Evolutionary conservation across 2,888 invertebrate genomes (phyloP).

Genomic region (Encarsia formosa): DNA sequence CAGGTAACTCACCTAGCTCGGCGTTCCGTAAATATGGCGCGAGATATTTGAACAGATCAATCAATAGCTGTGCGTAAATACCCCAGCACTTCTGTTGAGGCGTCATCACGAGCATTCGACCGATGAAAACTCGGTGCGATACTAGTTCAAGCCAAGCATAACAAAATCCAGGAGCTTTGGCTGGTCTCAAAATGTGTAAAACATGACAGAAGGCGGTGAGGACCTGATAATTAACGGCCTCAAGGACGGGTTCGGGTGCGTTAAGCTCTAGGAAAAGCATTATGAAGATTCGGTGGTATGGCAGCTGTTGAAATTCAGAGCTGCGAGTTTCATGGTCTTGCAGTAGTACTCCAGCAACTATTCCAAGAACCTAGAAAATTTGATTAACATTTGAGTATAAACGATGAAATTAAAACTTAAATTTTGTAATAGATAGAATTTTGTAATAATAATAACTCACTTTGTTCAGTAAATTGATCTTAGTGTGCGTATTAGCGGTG

Average conservation of each 20-base stretch:
- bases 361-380: conserved; percentile 67
- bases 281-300: conserved; percentile 94
- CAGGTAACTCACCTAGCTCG: conserved; percentile 61
- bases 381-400: background rate
- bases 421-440: too few species aligned
- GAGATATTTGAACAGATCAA: conserved; percentile 94
- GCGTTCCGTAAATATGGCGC: conserved; percentile 97
- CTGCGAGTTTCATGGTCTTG: conserved; percentile 93
- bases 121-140: conserved; percentile 93
- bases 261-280: conserved; percentile 96
- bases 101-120: conserved; percentile 83
- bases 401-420: background rate
- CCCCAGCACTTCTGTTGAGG: conserved; percentile 96
- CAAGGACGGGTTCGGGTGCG: conserved; percentile 86
- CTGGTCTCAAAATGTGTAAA: conserved; percentile 86
- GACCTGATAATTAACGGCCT: conserved; percentile 91
- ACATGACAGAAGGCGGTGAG: conserved; percentile 95
- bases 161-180: conserved; percentile 92
- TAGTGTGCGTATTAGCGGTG: conserved; percentile 85
- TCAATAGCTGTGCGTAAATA: conserved; percentile 92
- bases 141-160: conserved; percentile 98
- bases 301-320: conserved; percentile 91
- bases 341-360: conserved; percentile 90
- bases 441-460: too few species aligned
- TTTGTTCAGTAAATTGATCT: conserved; percentile 95